Base-by-base conservation (phyloP, 1,140 invertebrate genomes). In the Macrobrachium nipponense region DNA sequence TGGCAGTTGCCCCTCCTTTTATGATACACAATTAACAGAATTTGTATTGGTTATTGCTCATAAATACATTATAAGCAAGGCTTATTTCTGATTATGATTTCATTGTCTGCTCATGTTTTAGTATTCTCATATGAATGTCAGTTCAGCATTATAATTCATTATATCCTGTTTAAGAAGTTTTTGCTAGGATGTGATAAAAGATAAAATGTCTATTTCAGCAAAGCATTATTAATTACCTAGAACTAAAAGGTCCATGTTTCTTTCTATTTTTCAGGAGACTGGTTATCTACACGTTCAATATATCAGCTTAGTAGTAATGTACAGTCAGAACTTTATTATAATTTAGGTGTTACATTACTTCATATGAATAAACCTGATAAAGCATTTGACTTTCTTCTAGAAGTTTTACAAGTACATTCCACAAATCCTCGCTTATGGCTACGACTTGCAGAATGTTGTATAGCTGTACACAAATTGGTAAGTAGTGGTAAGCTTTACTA, bases 341-440 rank as follows among this genome's bases (percentile, higher is more conserved):
- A 98, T 92, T 93, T 98, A 89, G 98, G 97, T 15, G 93, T 98
- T 58, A 94, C 96, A 75, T 92, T 98, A 87, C 92, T 99, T 36
- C 95, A 97, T 90, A 94, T 95, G 62, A 94, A 95, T 68, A 94
- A 96, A 89, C 93, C 96, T 4, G 92, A 93, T 83, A 94, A 95
- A 89, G 97, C 98, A 2, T 98, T 99, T 91, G 96, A 98, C 90
- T 98, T 96, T 92, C 93, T 99, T 11, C 94, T 96, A n/a, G 95
- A 97, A 91, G 95, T 96, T 36, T 94, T 97, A 0, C 94, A 97
- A 88, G 94, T 95, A 75, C 96, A 96, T 90, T 95, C 96, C 81
- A 95, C 95, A 89, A 98, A 98, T 92, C 95, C 97, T 2, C 92
- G 96, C 76, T 93, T 99, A 6, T 99, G 98, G 98, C 91, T 98